A percentile compares a stretch with the other conserved stretches of the same genome.
Conservation (phyloP, 2,113 vertebrate species). For the Uropsilus gracilis region DNA sequence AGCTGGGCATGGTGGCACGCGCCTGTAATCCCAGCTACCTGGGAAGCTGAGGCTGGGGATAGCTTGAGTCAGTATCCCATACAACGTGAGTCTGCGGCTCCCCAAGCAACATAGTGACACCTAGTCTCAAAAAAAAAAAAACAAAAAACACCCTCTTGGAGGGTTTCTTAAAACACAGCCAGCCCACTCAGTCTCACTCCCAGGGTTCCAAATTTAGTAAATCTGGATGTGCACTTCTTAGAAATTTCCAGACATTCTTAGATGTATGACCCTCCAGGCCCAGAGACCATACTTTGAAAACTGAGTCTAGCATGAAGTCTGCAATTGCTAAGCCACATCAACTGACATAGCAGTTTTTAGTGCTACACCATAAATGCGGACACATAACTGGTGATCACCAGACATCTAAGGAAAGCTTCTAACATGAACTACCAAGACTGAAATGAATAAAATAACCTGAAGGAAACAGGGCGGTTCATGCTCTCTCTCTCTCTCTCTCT, state of each 20-base stretch:
- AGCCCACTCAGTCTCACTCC: background rate
- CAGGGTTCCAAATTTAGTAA: background rate
- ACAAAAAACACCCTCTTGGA: no score
- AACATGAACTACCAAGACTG: background rate
- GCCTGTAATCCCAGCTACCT: no score
- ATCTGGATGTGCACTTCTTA: background rate
- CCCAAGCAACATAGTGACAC: no score
- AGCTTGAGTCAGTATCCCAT: no score
- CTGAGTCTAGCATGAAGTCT: background rate
- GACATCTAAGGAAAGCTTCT: conserved; percentile 3
- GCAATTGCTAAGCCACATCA: background rate
- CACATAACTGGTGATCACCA: background rate
- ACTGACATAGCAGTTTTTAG: background rate
- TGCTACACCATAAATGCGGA: background rate
- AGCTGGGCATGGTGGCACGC: no score
- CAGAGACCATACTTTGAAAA: background rate
- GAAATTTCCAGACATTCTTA: background rate
- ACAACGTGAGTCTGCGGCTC: no score
- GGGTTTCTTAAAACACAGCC: background rate
- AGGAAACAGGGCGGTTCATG: background rate
- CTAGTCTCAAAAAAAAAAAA: no score
- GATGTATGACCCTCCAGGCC: background rate
- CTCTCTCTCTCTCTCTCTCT: no score
- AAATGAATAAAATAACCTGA: background rate
- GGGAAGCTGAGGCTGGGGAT: no score